Evolutionary conservation across 2,888 invertebrate species (phyloP).

Genomic region (Parapristionchus giblindavisi): DNA sequence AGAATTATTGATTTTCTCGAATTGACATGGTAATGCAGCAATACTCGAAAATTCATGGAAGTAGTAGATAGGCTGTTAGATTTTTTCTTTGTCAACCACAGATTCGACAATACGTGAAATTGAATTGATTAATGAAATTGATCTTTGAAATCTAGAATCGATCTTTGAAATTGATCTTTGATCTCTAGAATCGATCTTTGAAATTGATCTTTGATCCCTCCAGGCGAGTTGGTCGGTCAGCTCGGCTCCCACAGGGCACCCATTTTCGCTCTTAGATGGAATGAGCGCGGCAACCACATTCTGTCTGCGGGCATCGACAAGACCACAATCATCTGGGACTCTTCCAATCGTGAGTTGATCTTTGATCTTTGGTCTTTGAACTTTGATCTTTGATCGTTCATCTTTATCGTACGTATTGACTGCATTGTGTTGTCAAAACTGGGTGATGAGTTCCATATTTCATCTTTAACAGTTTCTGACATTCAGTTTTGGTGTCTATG

Average conservation of each 20-base stretch:
- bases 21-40: background rate
- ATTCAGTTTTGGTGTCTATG: too few species aligned
- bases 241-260: constrained; percentile 98
- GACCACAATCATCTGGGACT: constrained; percentile 99
- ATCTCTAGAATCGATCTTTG: background rate
- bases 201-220: constrained; percentile 32
- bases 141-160: background rate
- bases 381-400: background rate
- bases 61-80: too few species aligned
- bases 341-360: constrained; percentile 79
- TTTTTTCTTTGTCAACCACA: too few species aligned
- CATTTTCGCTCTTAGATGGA: constrained; percentile 99
- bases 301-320: constrained; percentile 92
- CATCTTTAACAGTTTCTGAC: too few species aligned
- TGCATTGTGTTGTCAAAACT: too few species aligned
- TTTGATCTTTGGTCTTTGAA: background rate
- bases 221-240: constrained; percentile 84
- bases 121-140: too few species aligned
- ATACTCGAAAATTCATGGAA: background rate
- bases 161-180: background rate
- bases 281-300: constrained; percentile 93
- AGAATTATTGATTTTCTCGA: constrained; percentile 3
- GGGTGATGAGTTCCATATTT: too few species aligned
- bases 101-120: background rate
- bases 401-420: too few species aligned